Evolutionary conservation across 1,140 invertebrate species (phyloP).

Genomic region (Drosophila nebulosa): DNA sequence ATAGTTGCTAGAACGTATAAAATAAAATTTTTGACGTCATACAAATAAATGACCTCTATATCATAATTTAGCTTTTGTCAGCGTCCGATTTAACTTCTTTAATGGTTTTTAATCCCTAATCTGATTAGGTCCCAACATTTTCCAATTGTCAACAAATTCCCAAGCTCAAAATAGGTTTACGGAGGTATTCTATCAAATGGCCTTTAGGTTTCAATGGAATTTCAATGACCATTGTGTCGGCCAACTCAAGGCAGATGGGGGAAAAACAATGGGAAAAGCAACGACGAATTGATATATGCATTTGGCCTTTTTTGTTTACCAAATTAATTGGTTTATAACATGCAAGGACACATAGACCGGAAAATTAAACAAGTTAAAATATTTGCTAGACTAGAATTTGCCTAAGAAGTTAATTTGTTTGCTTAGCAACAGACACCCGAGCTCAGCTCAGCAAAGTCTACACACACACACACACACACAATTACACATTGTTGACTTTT

Average conservation of each 20-base stretch:
- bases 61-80: too few relatives aligned
- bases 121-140: too few relatives aligned
- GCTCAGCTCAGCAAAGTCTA: too few relatives aligned
- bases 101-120: too few relatives aligned
- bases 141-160: neutral
- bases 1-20: too few relatives aligned
- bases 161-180: neutral
- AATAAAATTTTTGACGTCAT: too few relatives aligned
- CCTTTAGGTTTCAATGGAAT: neutral
- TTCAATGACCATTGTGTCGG: neutral
- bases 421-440: neutral
- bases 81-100: too few relatives aligned
- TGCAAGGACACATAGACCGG: neutral
- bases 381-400: too few relatives aligned
- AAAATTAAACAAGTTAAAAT: neutral
- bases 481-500: neutral
- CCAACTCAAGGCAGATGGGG: neutral
- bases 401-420: too few relatives aligned
- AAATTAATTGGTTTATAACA: neutral
- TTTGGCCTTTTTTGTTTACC: neutral
- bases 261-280: neutral
- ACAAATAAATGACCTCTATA: too few relatives aligned
- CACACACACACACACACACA: too few relatives aligned
- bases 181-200: neutral
- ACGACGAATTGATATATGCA: too few relatives aligned